These are phyloP conservation scores for Cantharis rufa DNA, from an alignment of 2,888 invertebrate species.

Conservation along the genomic window DNA sequence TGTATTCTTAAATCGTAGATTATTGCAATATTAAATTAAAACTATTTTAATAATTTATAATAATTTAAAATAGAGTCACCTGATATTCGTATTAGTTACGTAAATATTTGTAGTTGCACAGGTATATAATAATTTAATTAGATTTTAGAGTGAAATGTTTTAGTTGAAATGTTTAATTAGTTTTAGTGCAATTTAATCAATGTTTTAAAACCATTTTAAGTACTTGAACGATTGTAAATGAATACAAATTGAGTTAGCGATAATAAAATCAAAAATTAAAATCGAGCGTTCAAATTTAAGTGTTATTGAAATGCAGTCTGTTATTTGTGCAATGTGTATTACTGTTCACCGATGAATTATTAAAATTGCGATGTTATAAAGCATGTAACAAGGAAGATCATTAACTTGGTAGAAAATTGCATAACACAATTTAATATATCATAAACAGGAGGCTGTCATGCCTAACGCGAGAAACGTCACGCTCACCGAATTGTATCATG, in stretches of 20 bases:
- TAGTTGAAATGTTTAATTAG: not conserved
- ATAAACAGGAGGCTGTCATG: constrained; percentile 16
- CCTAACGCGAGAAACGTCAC: constrained; percentile 17
- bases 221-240: not conserved
- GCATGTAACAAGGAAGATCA: constrained; percentile 10
- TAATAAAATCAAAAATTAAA: not conserved
- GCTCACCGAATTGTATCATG: constrained; percentile 27
- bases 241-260: not conserved
- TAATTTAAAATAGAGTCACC: not conserved
- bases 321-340: not conserved
- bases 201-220: not conserved
- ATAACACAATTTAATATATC: constrained; percentile 17
- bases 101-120: too few species aligned
- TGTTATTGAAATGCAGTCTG: not conserved
- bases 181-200: not conserved
- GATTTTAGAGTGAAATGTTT: not conserved
- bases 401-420: constrained; percentile 15
- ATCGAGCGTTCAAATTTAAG: not conserved
- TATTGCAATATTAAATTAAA: not conserved
- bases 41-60: not conserved
- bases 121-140: not conserved
- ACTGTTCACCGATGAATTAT: not conserved
- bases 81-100: too few species aligned
- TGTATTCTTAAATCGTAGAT: not conserved
- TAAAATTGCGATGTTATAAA: not conserved